phyloP scores from a whole-genome alignment of 2,113 vertebrate genomes.

The Xiphophorus maculatus region DNA sequence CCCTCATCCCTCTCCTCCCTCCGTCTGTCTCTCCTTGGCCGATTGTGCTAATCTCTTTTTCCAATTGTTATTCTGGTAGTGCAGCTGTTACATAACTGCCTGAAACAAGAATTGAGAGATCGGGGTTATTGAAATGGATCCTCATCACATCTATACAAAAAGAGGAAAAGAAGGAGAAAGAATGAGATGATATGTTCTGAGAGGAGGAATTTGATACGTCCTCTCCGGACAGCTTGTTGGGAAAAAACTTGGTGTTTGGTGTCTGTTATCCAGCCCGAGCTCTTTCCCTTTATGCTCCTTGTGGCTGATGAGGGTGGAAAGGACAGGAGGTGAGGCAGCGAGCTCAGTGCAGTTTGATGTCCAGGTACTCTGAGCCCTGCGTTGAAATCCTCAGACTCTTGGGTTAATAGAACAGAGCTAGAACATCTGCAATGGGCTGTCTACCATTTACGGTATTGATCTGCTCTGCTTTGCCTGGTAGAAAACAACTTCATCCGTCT shows the following conservation, averaged over 20 bases:
- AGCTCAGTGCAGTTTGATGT: constrained; percentile 53
- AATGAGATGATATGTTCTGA: constrained; percentile 18
- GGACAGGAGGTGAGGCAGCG: constrained; percentile 39
- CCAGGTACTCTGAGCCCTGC: constrained; percentile 51
- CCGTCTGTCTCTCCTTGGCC: constrained; percentile 52
- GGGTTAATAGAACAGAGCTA: constrained; percentile 17
- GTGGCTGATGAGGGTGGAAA: constrained; percentile 46
- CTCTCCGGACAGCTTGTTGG: constrained; percentile 35
- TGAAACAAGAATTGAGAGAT: constrained; percentile 67
- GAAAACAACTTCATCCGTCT: constrained; percentile 8
- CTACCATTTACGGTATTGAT: constrained; percentile 39
- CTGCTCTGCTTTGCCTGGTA: constrained; percentile 17
- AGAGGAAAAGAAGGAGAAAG: constrained; percentile 5
- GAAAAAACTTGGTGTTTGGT: constrained; percentile 44
- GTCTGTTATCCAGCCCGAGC: constrained; percentile 33
- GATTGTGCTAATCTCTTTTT: constrained; percentile 68
- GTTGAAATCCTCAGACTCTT: constrained; percentile 42
- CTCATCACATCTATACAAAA: constrained; percentile 51
- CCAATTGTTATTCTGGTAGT: constrained; percentile 77
- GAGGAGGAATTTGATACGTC: constrained; percentile 53
- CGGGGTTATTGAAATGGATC: constrained; percentile 65
- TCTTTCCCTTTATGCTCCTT: constrained; percentile 58
- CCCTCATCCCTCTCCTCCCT: constrained; percentile 9
- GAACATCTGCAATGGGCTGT: constrained; percentile 39
- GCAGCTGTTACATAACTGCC: constrained; percentile 71